A percentile compares a stretch with the other conserved stretches of the same genome.
Evolutionary conservation across 1,140 invertebrate genomes (phyloP).

Genomic region (Drosophila quadrilineata): DNA sequence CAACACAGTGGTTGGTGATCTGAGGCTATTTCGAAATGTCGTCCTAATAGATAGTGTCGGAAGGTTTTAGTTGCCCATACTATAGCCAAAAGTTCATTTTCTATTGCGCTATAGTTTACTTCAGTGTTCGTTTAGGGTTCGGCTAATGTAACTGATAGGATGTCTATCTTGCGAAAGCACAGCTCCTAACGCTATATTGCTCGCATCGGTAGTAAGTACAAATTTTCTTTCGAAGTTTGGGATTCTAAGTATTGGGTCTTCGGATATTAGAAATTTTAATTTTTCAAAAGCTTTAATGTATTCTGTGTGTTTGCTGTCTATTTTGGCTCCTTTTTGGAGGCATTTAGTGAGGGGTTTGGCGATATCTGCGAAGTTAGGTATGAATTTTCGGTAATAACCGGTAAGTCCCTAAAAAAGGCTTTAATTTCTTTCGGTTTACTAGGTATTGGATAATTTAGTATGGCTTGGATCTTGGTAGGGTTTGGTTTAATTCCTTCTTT

Average conservation of each 20-base stretch:
- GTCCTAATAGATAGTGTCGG: conserved; percentile 44
- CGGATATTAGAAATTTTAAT: not conserved
- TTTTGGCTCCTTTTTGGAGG: not conserved
- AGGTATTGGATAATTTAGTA: not conserved
- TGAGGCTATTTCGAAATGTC: conserved; percentile 34
- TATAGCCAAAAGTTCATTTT: conserved; percentile 56
- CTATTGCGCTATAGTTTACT: conserved; percentile 69
- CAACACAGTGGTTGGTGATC: conserved; percentile 35
- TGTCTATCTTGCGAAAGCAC: too few species aligned
- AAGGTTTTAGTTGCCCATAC: conserved; percentile 81
- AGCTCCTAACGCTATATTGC: too few species aligned
- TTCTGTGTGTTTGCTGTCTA: not conserved
- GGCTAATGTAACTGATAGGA: conserved; percentile 78
- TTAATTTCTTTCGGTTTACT: too few species aligned
- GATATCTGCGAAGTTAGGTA: too few species aligned
- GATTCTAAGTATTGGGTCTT: too few species aligned
- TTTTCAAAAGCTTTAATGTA: not conserved
- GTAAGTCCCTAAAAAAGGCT: too few species aligned
- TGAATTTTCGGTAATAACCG: too few species aligned
- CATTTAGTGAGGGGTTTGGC: too few species aligned
- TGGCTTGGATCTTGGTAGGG: not conserved
- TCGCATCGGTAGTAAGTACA: too few species aligned
- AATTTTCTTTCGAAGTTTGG: too few species aligned
- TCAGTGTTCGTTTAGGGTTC: conserved; percentile 81
- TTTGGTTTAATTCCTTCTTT: too few species aligned